These are phyloP conservation scores for Augiades crinisus DNA, from an alignment of 2,888 invertebrate genomes.

Conservation along the genomic window DNA sequence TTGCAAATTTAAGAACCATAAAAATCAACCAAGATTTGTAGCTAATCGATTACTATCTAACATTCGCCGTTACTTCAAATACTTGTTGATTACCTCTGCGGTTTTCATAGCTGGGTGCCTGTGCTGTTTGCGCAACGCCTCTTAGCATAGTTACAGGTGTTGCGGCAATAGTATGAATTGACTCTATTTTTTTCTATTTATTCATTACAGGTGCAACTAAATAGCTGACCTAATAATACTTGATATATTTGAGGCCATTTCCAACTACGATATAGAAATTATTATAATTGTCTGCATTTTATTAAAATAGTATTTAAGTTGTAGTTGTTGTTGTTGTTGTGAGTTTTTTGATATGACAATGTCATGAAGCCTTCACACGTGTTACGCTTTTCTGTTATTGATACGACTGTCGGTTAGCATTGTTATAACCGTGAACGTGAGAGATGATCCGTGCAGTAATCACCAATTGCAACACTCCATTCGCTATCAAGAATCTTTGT, in stretches of 20 bases:
- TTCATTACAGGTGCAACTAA: not conserved
- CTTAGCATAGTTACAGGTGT: constrained; percentile 41
- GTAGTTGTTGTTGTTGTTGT: too few relatives aligned
- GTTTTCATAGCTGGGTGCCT: constrained; percentile 31
- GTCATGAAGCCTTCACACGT: constrained; percentile 37
- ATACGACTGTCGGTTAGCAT: constrained; percentile 37
- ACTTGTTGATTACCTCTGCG: constrained; percentile 30
- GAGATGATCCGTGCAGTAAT: constrained; percentile 36
- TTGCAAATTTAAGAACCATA: constrained; percentile 13
- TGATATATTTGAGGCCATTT: not conserved
- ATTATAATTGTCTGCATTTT: constrained; percentile 50
- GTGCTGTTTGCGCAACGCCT: constrained; percentile 32
- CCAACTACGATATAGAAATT: constrained; percentile 44
- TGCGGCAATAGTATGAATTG: constrained; percentile 35
- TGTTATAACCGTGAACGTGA: constrained; percentile 36
- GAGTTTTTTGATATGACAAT: constrained; percentile 32
- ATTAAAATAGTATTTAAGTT: constrained; percentile 36
- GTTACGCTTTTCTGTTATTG: constrained; percentile 41
- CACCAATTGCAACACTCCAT: constrained; percentile 23
- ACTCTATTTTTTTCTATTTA: not conserved
- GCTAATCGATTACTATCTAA: constrained; percentile 32
- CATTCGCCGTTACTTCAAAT: constrained; percentile 30
- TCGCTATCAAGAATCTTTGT: constrained; percentile 18
- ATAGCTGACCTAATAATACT: not conserved
- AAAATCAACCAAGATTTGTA: constrained; percentile 17